phyloP scores from a whole-genome alignment of 2,797 vertebrate species.

The Gorsachius magnificus region DNA sequence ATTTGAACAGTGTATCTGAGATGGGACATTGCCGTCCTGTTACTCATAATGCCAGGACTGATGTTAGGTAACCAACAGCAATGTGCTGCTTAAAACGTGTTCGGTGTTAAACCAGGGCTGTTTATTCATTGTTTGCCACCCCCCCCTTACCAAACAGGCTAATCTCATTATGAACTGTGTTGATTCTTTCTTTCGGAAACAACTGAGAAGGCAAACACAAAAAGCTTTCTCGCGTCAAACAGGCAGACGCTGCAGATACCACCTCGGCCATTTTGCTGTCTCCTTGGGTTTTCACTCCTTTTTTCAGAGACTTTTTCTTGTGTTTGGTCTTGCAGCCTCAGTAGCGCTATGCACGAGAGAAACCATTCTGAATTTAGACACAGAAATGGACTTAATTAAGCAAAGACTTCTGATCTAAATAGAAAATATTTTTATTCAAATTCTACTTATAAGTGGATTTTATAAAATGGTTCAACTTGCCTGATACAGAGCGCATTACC shows the following conservation, averaged over 20 bases:
- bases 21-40: neutral
- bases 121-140: conserved; percentile 31
- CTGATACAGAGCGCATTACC: neutral
- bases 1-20: neutral
- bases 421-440: neutral
- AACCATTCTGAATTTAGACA: neutral
- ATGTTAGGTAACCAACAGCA: conserved; percentile 30
- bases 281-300: neutral
- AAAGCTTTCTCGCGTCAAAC: neutral
- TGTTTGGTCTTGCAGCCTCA: neutral
- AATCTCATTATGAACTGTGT: conserved; percentile 24
- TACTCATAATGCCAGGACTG: neutral
- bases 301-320: neutral
- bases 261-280: neutral
- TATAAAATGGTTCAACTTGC: neutral
- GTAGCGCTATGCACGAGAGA: neutral
- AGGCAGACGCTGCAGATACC: neutral
- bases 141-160: neutral
- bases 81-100: neutral
- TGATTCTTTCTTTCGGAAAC: conserved; percentile 17
- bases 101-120: neutral
- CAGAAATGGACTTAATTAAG: neutral
- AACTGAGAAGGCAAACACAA: neutral
- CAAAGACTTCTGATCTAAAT: neutral
- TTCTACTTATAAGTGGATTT: neutral